A percentile compares a stretch with the other conserved stretches of the same genome.
Evolutionary conservation across 1,140 invertebrate species (phyloP).

Genomic region (Drosophila athabasca): DNA sequence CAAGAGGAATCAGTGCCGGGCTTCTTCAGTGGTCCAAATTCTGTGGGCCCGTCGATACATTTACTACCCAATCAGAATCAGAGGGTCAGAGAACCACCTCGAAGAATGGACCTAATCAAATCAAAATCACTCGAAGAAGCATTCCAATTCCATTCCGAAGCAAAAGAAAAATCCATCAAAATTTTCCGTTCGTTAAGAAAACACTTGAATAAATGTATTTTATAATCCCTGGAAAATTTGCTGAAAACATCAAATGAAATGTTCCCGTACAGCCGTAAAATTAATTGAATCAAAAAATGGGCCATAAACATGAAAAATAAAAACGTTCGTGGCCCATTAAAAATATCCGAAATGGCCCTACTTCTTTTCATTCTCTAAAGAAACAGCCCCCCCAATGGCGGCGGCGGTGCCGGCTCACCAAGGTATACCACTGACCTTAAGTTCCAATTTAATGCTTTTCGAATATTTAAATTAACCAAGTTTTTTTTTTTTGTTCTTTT

Average conservation of each 20-base stretch:
- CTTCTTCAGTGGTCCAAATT: neutral
- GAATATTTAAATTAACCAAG: slow-evolving; percentile 38
- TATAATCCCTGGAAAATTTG: slow-evolving; percentile 62
- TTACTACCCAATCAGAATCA: too few species aligned
- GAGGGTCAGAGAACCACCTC: neutral
- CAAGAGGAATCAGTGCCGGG: too few species aligned
- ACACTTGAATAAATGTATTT: slow-evolving; percentile 53
- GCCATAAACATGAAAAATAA: slow-evolving; percentile 58
- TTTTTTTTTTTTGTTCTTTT: neutral
- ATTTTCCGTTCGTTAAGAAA: slow-evolving; percentile 16
- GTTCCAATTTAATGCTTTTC: slow-evolving; percentile 23
- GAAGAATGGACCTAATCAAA: slow-evolving; percentile 10
- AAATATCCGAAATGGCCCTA: slow-evolving; percentile 52
- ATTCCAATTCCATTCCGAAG: neutral
- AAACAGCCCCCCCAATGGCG: slow-evolving; percentile 6
- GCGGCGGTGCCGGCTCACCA: slow-evolving; percentile 17
- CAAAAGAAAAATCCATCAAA: slow-evolving; percentile 3
- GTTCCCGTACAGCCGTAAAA: slow-evolving; percentile 60
- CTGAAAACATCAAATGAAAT: slow-evolving; percentile 72
- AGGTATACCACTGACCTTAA: slow-evolving; percentile 37
- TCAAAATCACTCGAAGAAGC: slow-evolving; percentile 16
- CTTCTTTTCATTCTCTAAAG: slow-evolving; percentile 40
- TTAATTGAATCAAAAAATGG: slow-evolving; percentile 74
- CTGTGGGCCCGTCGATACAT: neutral
- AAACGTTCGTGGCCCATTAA: slow-evolving; percentile 62